These are phyloP conservation scores for Sigmodon hispidus DNA, from an alignment of 2,113 vertebrate species.

Conservation along the genomic window DNA sequence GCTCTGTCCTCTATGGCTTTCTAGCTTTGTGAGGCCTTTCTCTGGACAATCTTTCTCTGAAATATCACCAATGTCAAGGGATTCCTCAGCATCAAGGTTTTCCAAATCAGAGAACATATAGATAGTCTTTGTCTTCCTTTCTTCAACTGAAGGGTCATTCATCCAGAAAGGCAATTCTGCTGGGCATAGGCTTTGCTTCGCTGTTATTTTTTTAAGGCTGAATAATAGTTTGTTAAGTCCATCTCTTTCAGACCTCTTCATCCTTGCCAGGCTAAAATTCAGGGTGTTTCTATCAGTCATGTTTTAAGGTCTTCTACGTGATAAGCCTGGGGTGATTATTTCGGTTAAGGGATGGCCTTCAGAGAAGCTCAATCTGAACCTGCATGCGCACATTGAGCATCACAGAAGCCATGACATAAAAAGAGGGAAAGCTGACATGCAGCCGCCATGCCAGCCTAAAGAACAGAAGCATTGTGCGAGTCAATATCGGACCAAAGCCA, in stretches of 20 bases:
- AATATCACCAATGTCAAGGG: neutral
- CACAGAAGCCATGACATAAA: conserved; percentile 96
- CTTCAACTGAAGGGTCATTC: neutral
- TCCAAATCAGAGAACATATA: conserved; percentile 31
- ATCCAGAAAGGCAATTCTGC: neutral
- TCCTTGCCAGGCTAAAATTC: neutral
- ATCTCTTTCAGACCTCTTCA: conserved; percentile 32
- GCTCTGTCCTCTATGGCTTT: neutral
- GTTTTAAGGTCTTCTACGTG: neutral
- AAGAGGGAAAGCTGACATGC: conserved; percentile 93
- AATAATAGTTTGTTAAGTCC: neutral
- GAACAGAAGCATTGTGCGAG: conserved; percentile 94
- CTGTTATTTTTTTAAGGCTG: conserved; percentile 3
- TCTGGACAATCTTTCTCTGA: conserved; percentile 42
- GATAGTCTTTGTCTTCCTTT: conserved; percentile 24
- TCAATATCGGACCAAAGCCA: conserved; percentile 94
- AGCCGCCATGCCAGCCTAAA: conserved; percentile 96
- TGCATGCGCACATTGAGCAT: conserved; percentile 93
- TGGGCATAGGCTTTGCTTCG: conserved; percentile 42
- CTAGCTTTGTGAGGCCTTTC: neutral
- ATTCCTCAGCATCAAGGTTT: neutral
- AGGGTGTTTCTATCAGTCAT: conserved; percentile 51
- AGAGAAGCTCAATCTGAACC: conserved; percentile 90
- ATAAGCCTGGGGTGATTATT: neutral
- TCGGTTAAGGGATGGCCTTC: conserved; percentile 54